These are phyloP conservation scores for Myxocyprinus asiaticus DNA, from an alignment of 2,113 vertebrate species.

Conservation along the genomic window DNA sequence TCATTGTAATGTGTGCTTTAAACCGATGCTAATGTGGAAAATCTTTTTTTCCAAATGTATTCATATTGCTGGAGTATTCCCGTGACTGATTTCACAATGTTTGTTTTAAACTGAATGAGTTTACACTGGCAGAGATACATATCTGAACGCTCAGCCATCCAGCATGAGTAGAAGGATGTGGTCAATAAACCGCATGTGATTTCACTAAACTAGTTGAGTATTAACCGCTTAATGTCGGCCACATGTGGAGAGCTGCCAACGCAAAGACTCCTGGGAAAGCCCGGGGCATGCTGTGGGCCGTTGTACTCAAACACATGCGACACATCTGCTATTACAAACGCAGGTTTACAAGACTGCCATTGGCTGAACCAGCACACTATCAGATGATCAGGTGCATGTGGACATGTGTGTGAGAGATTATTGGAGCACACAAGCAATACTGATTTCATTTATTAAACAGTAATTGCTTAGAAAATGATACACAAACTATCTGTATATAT, in stretches of 20 bases:
- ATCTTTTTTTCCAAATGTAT: constrained; percentile 46
- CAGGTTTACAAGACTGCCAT: no score
- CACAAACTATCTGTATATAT: no score
- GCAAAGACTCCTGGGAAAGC: constrained; percentile 63
- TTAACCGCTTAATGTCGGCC: constrained; percentile 77
- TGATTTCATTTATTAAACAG: no score
- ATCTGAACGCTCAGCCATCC: constrained; percentile 53
- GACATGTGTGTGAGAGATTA: no score
- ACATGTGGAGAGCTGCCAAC: constrained; percentile 58
- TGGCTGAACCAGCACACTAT: no score
- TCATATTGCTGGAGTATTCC: constrained; percentile 33
- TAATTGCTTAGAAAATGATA: no score
- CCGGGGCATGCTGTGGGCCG: constrained; percentile 72
- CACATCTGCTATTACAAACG: constrained; percentile 68
- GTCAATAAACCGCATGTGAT: constrained; percentile 76
- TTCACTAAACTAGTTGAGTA: constrained; percentile 78
- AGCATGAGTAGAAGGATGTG: constrained; percentile 57
- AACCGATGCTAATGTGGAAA: constrained; percentile 54
- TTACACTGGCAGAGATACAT: constrained; percentile 66
- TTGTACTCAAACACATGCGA: constrained; percentile 68
- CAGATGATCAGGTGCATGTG: no score
- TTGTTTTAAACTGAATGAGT: constrained; percentile 68
- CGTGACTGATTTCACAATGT: constrained; percentile 70
- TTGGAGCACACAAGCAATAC: no score
- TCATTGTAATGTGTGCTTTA: constrained; percentile 22